Evolutionary conservation across 2,113 vertebrate genomes (phyloP).

Genomic region (Panthera uncia): DNA sequence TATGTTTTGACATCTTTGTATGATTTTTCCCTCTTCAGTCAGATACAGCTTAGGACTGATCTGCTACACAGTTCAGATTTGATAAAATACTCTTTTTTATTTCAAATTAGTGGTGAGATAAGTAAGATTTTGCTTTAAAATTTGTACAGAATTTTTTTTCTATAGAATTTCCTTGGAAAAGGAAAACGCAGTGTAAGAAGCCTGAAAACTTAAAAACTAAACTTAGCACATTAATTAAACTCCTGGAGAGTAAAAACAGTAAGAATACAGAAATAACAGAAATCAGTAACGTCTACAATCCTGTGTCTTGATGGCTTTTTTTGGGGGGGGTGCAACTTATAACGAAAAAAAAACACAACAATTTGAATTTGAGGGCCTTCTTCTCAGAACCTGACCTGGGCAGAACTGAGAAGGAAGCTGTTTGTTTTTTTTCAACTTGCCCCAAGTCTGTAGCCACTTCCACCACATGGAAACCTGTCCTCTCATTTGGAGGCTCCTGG

Average conservation of each 20-base stretch:
- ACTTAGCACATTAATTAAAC: not conserved
- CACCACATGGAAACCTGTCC: not conserved
- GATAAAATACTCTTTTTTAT: not conserved
- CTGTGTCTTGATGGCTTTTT: not conserved
- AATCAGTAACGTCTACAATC: not conserved
- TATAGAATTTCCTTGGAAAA: not conserved
- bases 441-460: not conserved
- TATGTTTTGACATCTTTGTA: not conserved
- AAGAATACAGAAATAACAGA: not conserved
- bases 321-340: not conserved
- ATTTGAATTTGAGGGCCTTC: not conserved
- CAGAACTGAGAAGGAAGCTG: not conserved
- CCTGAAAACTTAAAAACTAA: not conserved
- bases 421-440: not conserved
- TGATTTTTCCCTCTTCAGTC: not conserved
- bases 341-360: not conserved
- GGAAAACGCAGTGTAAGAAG: not conserved
- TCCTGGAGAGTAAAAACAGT: not conserved
- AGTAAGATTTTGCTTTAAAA: not conserved
- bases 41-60: not conserved
- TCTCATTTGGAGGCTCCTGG: not conserved
- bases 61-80: not conserved
- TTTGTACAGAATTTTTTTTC: not conserved
- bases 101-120: conserved; percentile 16
- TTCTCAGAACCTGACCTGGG: not conserved